Evolutionary conservation across 2,888 invertebrate genomes (phyloP), one percentile per base, ranked within the genome.

Genomic region (Sphaeridia pumilis): DNA sequence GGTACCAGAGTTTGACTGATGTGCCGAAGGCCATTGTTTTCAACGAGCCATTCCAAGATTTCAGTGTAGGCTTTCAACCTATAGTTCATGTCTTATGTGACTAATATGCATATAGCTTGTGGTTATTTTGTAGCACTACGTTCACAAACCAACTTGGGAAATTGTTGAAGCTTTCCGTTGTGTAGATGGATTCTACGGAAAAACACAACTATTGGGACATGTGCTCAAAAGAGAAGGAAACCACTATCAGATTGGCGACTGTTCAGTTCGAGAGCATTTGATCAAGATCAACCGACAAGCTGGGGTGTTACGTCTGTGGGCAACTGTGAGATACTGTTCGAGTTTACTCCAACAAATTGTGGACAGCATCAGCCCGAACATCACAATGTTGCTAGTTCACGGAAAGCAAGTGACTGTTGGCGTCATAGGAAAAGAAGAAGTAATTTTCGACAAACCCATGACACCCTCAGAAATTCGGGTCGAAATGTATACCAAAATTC

Each of bases 341-440:
- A 92, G 92, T 65, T 76, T 95, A 52, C 76, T 98, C 55, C 82
- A 82, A 70, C 95, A 97, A 71, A 85, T 90, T 52, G 95, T 97
- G 10, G 97, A 98, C 74, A 93, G 93, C 59, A 88, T 98, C 67
- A 94, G 94, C 72, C 98, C 98, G 4, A 94, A 93, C 69, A 93
- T 98, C 67, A 98, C 98, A 38, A 89, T 92, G 35, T 88, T 98
- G 61, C 78, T 98, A 45, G 98, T 98, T 38, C 87, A 93, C 72
- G 97, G 97, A 58, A 98, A 97, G 72, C 94, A 95, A 79, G 89
- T 88, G 55, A 93, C 94, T 0, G 87, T 95, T 2, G 95, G 95
- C 26, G 89, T 94, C 49, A 86, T 90, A 67, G 92, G 92, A 0
- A 86, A 87, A 63, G 85, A 90, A 66, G 97, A 97, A 73, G 88